Percentiles rank a stretch among this genome's conserved stretches.
Evolutionary conservation across 1,140 invertebrate species (phyloP).

Genomic region (Hesperophylax magnus): DNA sequence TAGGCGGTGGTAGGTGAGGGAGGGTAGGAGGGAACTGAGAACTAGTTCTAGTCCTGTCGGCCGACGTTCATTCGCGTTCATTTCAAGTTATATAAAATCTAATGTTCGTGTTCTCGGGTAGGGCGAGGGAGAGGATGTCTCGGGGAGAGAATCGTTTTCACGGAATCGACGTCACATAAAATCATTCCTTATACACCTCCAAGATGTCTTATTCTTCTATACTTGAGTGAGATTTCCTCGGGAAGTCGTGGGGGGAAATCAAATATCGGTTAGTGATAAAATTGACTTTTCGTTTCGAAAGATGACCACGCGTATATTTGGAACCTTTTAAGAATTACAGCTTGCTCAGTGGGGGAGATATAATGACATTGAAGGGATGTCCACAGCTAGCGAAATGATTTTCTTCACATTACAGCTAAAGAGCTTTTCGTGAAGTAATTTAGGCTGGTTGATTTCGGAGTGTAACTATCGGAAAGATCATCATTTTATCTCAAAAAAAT

Average conservation of each 20-base stretch:
- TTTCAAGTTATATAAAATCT: slow-evolving; percentile 39
- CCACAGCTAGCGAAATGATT: too few species aligned
- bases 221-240: not conserved
- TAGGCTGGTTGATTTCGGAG: too few species aligned
- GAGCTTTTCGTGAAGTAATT: too few species aligned
- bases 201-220: not conserved
- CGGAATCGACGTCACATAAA: slow-evolving; percentile 37
- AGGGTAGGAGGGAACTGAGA: not conserved
- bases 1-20: not conserved
- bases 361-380: too few species aligned
- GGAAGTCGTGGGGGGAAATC: not conserved
- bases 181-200: slow-evolving; percentile 32
- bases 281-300: not conserved
- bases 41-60: slow-evolving; percentile 28
- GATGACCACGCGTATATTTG: not conserved
- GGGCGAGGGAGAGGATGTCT: not conserved
- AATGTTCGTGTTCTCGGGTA: slow-evolving; percentile 19
- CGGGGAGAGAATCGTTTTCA: slow-evolving; percentile 23
- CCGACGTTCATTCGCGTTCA: slow-evolving; percentile 38
- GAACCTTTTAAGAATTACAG: not conserved
- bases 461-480: too few species aligned
- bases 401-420: too few species aligned
- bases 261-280: slow-evolving; percentile 24
- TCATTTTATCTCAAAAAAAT: too few species aligned
- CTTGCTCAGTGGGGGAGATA: too few species aligned